Evolutionary conservation across 2,113 vertebrate species (phyloP).

Genomic region (Pristiophorus japonicus): DNA sequence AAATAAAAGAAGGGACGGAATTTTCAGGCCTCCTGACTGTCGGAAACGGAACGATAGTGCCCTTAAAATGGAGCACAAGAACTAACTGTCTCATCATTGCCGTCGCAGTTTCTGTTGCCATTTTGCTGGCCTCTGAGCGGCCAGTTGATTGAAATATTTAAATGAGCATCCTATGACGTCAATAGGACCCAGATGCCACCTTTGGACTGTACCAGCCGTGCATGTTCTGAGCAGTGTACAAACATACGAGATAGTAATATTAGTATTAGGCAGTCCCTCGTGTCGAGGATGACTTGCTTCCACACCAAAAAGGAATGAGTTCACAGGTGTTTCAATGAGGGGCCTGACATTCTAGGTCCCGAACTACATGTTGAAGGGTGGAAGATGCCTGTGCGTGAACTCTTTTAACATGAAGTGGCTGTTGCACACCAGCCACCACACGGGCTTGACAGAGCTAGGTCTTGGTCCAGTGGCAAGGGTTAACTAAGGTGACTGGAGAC

Average conservation of each 20-base stretch:
- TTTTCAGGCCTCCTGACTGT: not conserved
- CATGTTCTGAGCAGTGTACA: not conserved
- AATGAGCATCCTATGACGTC: not conserved
- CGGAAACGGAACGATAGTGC: not conserved
- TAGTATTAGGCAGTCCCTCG: too few relatives aligned
- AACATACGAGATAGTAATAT: not conserved
- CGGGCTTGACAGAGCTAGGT: too few relatives aligned
- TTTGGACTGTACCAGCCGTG: not conserved
- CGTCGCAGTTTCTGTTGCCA: not conserved
- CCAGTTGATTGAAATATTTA: not conserved
- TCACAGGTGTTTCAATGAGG: too few relatives aligned
- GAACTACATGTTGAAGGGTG: too few relatives aligned
- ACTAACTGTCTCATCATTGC: not conserved
- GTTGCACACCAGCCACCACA: too few relatives aligned
- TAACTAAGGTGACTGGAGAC: too few relatives aligned
- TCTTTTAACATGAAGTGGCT: too few relatives aligned
- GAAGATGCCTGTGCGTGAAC: too few relatives aligned
- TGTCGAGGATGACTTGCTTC: too few relatives aligned
- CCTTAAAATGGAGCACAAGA: not conserved
- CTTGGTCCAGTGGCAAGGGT: too few relatives aligned
- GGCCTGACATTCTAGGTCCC: too few relatives aligned
- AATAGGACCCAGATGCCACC: not conserved
- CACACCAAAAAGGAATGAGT: too few relatives aligned
- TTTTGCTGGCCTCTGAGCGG: not conserved
- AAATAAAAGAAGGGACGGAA: not conserved